Evolutionary conservation across 2,888 invertebrate genomes (phyloP), one percentile per base, ranked within the genome.

Genomic region (Gasteruption jaculator): DNA sequence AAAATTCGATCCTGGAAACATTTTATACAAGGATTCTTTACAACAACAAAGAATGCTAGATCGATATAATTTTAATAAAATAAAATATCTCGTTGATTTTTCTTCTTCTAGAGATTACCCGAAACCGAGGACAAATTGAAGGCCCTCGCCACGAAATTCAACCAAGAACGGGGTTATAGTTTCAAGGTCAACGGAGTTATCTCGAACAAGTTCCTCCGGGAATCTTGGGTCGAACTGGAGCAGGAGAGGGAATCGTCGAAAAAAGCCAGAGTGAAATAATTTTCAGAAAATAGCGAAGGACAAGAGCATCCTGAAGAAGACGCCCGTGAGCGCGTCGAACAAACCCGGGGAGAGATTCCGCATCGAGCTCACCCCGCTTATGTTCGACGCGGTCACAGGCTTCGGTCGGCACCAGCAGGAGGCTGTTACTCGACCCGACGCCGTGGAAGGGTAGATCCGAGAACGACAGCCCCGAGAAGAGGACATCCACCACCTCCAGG

Each of bases 61-160:
- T n/a, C n/a, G n/a, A n/a, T n/a, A n/a, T n/a, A n/a, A n/a, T n/a
- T n/a, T n/a, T n/a, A 11, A 6, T 7, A 21, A 10, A 18, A 26
- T 35, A 5, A 12, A 8, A 22, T 11, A 24, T 21, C 24, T 6
- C n/a, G n/a, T n/a, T n/a, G n/a, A n/a, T n/a, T 5, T 45, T 24
- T 4, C 8, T 22, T 41, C 20, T 46, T 48, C 32, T 39, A 73
- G 46, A 74, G 82, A 73, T 67, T 89, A 36, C 87, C 88, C 0
- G 82, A 83, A 70, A 78, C 87, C 27, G 86, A 87, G 65, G 76
- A 75, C 1, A 78, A 82, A 58, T 72, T 88, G 1, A 71, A 72
- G 2, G 73, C 75, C 0, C 51, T 82, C 38, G 78, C 79, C 2
- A 59, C 68, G 0, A 71, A 74, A 1, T 56, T 53, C 35, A 52